Evolutionary conservation across 2,888 invertebrate genomes (phyloP), one percentile per base, ranked within the genome.

Genomic region (Catocala sponsa): DNA sequence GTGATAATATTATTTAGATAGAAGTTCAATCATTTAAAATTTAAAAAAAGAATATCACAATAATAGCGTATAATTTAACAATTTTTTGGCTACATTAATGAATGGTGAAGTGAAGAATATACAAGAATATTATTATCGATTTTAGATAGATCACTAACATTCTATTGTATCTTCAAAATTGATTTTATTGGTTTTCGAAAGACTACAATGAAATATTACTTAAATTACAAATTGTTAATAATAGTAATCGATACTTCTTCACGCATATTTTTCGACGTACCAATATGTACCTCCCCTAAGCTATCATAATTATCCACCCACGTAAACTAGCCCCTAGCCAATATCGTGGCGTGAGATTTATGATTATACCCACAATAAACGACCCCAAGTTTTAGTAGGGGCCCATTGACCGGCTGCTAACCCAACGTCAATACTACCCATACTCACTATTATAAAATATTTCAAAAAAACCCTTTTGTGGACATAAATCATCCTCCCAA

Each of bases 281-380:
- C 46, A 65, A 55, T 65, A 60, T 67, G 60, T 63, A 70, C 59
- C 53, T 63, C 69, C 75, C 77, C 70, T 78, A 80, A 78, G 79
- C 80, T 78, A 80, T 84, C 77, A 81, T 83, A 84, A 82, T 81
- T 86, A 85, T 84, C 78, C 73, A 68, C 76, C 76, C 70, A 72
- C 76, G 63, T 75, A 81, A 81, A 77, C 66, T 68, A 64, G 65
- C 63, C 82, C 82, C 78, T 74, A 81, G 78, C 72, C 79, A 82
- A 86, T 86, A 86, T 83, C 83, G 84, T 76, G 76, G 79, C 79
- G 80, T 81, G 79, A 81, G 83, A 86, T 85, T 87, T 86, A 86
- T 81, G 83, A 81, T 86, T 81, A 85, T 82, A 76, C 74, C 78
- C 78, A 77, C 81, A 82, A 85, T 86, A 84, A 85, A 83, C 82